phyloP scores from a whole-genome alignment of 1,140 invertebrate species.

The silkworm (Bombyx mori) region DNA sequence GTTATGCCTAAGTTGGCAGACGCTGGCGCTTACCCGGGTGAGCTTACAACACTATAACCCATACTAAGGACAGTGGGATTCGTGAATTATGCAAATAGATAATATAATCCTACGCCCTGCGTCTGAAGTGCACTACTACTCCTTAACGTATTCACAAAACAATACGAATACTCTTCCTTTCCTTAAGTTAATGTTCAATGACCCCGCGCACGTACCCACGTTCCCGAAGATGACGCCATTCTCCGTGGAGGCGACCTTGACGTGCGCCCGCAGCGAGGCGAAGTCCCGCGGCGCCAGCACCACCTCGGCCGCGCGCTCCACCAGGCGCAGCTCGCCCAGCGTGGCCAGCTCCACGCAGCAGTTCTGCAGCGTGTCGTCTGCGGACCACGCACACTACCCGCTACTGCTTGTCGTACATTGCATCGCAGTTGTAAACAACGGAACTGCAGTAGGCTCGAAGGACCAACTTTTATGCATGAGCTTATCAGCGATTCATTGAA shows the following conservation, averaged over 20 bases:
- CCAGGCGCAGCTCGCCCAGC: slow-evolving; percentile 96
- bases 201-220: slow-evolving; percentile 78
- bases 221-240: slow-evolving; percentile 99
- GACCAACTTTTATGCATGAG: no score
- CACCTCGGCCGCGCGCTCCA: slow-evolving; percentile 96
- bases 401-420: neutral
- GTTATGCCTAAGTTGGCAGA: no score
- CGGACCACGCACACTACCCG: neutral
- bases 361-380: slow-evolving; percentile 94
- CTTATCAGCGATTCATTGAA: no score
- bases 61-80: no score
- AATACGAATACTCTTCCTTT: neutral
- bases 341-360: slow-evolving; percentile 98
- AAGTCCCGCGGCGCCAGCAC: slow-evolving; percentile 97
- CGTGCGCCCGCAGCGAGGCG: slow-evolving; percentile 97
- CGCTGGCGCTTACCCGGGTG: no score
- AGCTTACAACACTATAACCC: no score
- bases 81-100: no score
- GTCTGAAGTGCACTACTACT: no score
- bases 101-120: no score
- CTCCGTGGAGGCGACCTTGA: slow-evolving; percentile 96
- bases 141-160: neutral
- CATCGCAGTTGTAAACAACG: neutral
- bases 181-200: neutral
- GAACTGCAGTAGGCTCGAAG: no score